Conservation (phyloP, 2,888 invertebrate species). For the Erebia aethiops region DNA sequence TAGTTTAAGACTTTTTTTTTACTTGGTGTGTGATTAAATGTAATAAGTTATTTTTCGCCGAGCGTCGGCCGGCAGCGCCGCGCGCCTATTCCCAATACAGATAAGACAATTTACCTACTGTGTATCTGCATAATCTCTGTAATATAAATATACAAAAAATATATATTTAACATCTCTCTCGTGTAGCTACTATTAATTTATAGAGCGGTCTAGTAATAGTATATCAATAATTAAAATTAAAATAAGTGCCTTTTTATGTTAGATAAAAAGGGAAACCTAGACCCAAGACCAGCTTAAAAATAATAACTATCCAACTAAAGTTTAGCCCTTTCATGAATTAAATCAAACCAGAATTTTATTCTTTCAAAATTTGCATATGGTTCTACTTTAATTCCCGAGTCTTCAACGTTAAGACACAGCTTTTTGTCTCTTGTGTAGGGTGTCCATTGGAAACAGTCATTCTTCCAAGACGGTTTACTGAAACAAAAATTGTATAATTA, state of each 20-base stretch:
- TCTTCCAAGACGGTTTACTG: conserved; percentile 62
- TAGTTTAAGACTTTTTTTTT: conserved; percentile 74
- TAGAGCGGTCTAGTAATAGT: conserved; percentile 61
- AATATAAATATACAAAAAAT: conserved; percentile 55
- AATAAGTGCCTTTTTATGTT: conserved; percentile 56
- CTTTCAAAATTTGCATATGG: conserved; percentile 41
- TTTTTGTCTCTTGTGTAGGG: conserved; percentile 56
- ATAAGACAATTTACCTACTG: conserved; percentile 69
- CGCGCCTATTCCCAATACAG: conserved; percentile 81
- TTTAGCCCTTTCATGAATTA: conserved; percentile 53
- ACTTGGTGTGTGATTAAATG: conserved; percentile 79
- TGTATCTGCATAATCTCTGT: conserved; percentile 77
- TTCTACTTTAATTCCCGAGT: conserved; percentile 41
- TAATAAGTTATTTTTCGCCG: conserved; percentile 76
- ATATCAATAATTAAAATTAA: conserved; percentile 69
- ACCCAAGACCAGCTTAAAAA: not conserved
- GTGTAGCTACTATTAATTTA: conserved; percentile 79
- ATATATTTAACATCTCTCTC: conserved; percentile 68
- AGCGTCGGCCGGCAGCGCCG: conserved; percentile 72
- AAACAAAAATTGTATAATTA: conserved; percentile 39
- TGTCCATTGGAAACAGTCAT: conserved; percentile 57
- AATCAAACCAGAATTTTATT: conserved; percentile 44
- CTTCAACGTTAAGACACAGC: conserved; percentile 53
- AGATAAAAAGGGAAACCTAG: conserved; percentile 44
- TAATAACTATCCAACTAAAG: conserved; percentile 46